phyloP scores from a whole-genome alignment of 2,888 invertebrate species.

The Mycalesis mineus region DNA sequence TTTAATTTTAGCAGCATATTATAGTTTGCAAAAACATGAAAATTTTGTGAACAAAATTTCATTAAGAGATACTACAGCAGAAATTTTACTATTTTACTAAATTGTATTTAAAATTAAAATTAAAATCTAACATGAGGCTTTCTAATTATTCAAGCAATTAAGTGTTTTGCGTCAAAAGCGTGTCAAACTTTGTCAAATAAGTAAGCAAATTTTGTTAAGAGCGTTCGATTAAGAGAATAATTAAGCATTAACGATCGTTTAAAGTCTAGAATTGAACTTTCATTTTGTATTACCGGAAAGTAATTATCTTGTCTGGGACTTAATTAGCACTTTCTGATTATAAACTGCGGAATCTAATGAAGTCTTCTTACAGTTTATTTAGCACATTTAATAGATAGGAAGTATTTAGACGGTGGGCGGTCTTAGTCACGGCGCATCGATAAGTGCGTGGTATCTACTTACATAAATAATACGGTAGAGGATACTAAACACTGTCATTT shows the following conservation, averaged over 20 bases:
- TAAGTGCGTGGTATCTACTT: constrained; percentile 2
- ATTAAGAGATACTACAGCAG: too few species aligned
- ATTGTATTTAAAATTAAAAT: too few species aligned
- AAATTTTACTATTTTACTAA: too few species aligned
- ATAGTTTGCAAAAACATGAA: too few species aligned
- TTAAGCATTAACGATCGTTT: neutral
- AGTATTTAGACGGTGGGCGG: constrained; percentile 17
- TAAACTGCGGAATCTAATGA: constrained; percentile 8
- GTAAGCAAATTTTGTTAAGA: neutral
- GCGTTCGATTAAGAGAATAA: neutral
- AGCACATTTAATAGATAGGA: constrained; percentile 21
- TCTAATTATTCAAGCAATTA: neutral
- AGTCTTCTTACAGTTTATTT: constrained; percentile 17
- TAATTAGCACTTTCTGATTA: constrained; percentile 13
- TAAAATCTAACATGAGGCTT: neutral
- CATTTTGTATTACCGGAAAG: constrained; percentile 1
- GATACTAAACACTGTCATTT: neutral
- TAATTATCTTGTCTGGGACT: constrained; percentile 13
- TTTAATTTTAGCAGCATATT: too few species aligned
- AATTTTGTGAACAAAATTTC: too few species aligned
- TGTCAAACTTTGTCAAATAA: too few species aligned
- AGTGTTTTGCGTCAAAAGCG: too few species aligned
- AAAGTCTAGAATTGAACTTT: neutral
- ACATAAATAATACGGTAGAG: constrained; percentile 3
- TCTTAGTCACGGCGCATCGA: constrained; percentile 6